Evolutionary conservation across 2,888 invertebrate genomes (phyloP), one percentile per base, ranked within the genome.

Genomic region (Fragum whitleyi): DNA sequence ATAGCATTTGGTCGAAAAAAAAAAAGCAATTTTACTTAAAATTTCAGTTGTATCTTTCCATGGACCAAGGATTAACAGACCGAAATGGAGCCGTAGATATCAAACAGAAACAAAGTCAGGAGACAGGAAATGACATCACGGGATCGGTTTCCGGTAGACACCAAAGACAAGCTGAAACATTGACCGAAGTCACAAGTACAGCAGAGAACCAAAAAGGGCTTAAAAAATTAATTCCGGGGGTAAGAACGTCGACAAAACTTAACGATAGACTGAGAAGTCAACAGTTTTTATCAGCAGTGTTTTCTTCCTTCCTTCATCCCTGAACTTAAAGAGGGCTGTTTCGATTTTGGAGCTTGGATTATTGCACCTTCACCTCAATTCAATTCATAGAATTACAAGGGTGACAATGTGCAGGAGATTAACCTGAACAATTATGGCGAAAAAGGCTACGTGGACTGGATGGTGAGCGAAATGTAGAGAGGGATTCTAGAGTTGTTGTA

Each of bases 201-300:
- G 9, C 32, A 36, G 32, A 36, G 32, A 36, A 36, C 9, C 5
- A 36, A 36, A 3, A 6, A 9, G 32, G 32, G 3, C 9, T 36
- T 36, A 36, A 36, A 36, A 23, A 57, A 14, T 11, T 57, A n/a
- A 26, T 26, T 23, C 57, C 57, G n/a, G 11, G 26, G 21, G 57
- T 14, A 3, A 26, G 11, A 23, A 57, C 11, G 3, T 26, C 57
- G 21, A 23, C 57, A 23, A 26, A 23, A 57, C n/a, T 23, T 23
- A 26, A 11, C 11, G 14, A 57, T 57, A 23, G 21, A 5, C n/a
- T 57, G 26, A 57, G 57, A 14, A 57, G 57, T 14, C 57, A 57
- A n/a, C 57, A 26, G 57, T 57, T 57, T 26, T 57, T 57, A 23
- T 26, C 23, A 19, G 57, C 57, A 19, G 57, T 57, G 26, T 57